Evolutionary conservation across 2,113 vertebrate species (phyloP).

Genomic region (Rallus limicola): DNA sequence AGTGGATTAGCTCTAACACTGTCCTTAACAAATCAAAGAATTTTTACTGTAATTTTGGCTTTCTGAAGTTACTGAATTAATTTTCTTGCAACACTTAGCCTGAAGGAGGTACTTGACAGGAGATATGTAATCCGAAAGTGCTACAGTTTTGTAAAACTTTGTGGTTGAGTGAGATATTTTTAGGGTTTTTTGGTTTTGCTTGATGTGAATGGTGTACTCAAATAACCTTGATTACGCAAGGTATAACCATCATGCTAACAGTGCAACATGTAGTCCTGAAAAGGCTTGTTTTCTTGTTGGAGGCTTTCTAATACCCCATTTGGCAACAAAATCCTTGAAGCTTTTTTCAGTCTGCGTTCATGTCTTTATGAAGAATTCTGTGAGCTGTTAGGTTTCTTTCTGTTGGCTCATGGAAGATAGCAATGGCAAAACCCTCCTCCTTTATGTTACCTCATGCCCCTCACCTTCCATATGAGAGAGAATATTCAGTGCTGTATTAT

Average conservation of each 20-base stretch:
- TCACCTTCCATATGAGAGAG: neutral
- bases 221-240: neutral
- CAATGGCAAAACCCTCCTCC: neutral
- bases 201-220: neutral
- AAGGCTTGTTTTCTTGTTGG: neutral
- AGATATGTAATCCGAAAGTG: neutral
- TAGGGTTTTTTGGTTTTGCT: neutral
- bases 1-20: neutral
- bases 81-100: neutral
- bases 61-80: conserved; percentile 3
- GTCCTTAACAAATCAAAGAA: neutral
- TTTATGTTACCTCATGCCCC: neutral
- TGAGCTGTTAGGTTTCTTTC: neutral
- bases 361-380: neutral
- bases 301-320: neutral
- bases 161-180: neutral
- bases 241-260: neutral
- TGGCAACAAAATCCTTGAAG: neutral
- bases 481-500: neutral
- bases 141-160: neutral
- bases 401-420: neutral
- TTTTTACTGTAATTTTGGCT: neutral
- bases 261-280: neutral
- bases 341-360: neutral
- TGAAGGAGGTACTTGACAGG: neutral